Percentiles rank a stretch among this genome's conserved stretches.
Evolutionary conservation across 2,797 vertebrate genomes (phyloP).

Genomic region (Strix occidentalis): DNA sequence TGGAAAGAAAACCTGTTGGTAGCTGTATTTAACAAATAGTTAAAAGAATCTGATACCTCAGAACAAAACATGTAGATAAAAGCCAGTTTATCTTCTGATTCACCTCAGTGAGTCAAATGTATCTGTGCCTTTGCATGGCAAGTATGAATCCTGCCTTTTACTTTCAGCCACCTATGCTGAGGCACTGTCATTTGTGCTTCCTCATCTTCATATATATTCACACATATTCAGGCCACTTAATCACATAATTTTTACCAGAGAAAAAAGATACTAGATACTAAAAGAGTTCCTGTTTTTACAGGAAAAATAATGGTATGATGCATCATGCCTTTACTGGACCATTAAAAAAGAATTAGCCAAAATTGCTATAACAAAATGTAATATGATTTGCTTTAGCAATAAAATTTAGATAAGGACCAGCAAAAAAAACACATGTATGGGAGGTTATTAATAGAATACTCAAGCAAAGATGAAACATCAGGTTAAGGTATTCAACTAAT

Average conservation of each 20-base stretch:
- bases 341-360: neutral
- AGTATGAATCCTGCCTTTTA: neutral
- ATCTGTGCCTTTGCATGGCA: neutral
- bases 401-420: neutral
- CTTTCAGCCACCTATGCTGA: neutral
- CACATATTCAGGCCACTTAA: neutral
- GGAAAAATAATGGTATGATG: neutral
- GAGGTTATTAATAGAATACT: neutral
- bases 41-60: neutral
- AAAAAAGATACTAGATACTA: neutral
- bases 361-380: neutral
- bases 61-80: neutral
- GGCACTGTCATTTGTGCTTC: neutral
- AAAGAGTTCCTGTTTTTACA: neutral
- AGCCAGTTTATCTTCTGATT: neutral
- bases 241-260: neutral
- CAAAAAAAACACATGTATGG: accelerated
- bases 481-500: neutral
- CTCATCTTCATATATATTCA: neutral
- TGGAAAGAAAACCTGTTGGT: neutral
- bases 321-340: neutral
- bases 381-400: neutral
- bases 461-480: neutral
- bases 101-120: neutral
- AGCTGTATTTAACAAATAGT: neutral